Base-by-base conservation (phyloP, 2,888 invertebrate species). In the Steinernema carpocapsae region DNA sequence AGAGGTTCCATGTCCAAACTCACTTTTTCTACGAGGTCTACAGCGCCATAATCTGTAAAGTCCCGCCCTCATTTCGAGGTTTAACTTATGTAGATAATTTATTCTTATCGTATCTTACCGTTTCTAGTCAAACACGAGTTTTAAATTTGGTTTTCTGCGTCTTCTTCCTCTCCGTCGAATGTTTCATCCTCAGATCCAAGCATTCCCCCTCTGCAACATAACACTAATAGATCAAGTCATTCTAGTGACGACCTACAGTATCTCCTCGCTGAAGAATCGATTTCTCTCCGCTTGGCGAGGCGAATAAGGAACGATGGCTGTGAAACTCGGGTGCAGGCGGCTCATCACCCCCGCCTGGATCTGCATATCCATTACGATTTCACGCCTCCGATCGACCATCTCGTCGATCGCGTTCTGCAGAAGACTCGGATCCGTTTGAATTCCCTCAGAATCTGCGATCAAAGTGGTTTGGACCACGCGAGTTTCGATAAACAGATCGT, bases 401-500 rank as follows among this genome's bases (percentile, higher is more conserved):
- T 43, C 10, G 43, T 43, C 43, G 43, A 43, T 43, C 10, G 14
- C 43, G 7, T n/a, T n/a, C 7, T n/a, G 52, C 10, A 19, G 24
- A n/a, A 12, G 10, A n/a, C 12, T 74, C 70, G n/a, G n/a, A n/a
- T n/a, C n/a, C n/a, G n/a, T n/a, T n/a, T n/a, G n/a, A n/a, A n/a
- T n/a, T n/a, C n/a, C n/a, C n/a, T n/a, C n/a, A n/a, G n/a, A n/a
- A n/a, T n/a, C n/a, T n/a, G n/a, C n/a, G n/a, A n/a, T n/a, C n/a
- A n/a, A n/a, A n/a, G n/a, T n/a, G n/a, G n/a, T n/a, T n/a, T n/a
- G n/a, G n/a, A n/a, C n/a, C n/a, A n/a, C n/a, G n/a, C n/a, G n/a
- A n/a, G 76, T 74, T 42, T 75, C 75, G 29, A 76, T 24, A 24
- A 76, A 75, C n/a, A 22, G 19, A 24, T 75, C 75, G 52, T 70